phyloP scores from a whole-genome alignment of 2,113 vertebrate genomes.

The Chinchilla lanigera region DNA sequence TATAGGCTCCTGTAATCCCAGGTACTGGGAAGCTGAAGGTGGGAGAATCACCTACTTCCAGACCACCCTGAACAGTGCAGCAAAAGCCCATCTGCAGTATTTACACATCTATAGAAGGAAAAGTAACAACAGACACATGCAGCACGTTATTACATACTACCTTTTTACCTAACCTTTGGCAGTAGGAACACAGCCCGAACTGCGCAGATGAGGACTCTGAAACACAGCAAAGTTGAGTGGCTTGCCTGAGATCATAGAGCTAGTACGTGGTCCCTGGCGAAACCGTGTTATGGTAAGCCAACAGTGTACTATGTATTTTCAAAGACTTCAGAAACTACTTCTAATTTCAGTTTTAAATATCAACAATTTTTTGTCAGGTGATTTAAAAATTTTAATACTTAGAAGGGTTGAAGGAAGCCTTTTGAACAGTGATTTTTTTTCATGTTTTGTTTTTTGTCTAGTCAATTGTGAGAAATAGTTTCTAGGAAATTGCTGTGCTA shows the following conservation, averaged over 20 bases:
- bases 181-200: neutral
- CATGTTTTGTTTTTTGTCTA: neutral
- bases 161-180: neutral
- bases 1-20: neutral
- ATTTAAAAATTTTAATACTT: slow-evolving; percentile 7
- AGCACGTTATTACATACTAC: neutral
- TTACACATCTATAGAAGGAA: neutral
- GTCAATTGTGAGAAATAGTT: neutral
- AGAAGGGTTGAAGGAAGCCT: neutral
- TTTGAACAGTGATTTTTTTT: neutral
- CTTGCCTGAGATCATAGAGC: neutral
- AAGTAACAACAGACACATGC: neutral
- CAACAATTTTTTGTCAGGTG: neutral
- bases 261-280: neutral
- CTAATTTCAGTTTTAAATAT: slow-evolving; percentile 43
- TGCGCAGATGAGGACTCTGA: neutral
- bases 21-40: neutral
- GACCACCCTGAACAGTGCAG: neutral
- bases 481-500: neutral
- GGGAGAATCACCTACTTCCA: neutral
- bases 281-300: neutral
- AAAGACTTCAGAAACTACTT: neutral
- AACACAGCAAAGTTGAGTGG: neutral
- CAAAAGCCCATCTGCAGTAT: too few species aligned
- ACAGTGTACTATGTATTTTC: neutral